These are phyloP conservation scores for Chascanopsetta lugubris DNA, from an alignment of 2,113 vertebrate species.

Conservation along the genomic window DNA sequence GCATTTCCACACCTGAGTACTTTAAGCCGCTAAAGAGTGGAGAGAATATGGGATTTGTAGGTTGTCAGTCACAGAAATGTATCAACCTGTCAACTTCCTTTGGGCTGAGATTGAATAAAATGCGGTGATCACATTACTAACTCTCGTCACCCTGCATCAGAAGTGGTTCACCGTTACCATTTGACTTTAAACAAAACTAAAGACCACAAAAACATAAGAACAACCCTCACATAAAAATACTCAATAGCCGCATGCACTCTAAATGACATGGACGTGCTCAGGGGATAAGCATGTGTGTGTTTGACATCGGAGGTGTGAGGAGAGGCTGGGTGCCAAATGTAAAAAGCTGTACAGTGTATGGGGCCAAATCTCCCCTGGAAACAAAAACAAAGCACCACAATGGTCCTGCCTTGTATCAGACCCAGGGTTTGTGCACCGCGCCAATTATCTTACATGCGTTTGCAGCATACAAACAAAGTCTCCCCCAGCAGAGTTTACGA, in stretches of 20 bases:
- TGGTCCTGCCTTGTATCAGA: conserved; percentile 43
- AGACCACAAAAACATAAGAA: too few species aligned
- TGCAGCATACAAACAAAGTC: conserved; percentile 62
- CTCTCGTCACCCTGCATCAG: too few species aligned
- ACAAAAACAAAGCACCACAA: conserved; percentile 61
- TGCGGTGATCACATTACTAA: too few species aligned
- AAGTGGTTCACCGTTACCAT: too few species aligned
- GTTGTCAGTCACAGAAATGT: too few species aligned
- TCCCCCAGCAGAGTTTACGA: conserved; percentile 53
- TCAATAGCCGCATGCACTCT: background rate
- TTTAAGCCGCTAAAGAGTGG: too few species aligned
- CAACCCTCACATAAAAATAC: background rate
- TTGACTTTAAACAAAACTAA: too few species aligned
- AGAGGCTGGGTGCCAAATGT: conserved; percentile 43
- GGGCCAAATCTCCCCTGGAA: conserved; percentile 52
- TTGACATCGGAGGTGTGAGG: conserved; percentile 25
- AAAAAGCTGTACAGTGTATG: conserved; percentile 43
- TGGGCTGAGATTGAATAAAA: too few species aligned
- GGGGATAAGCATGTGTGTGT: conserved; percentile 38
- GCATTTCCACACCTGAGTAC: too few species aligned
- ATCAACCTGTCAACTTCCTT: background rate
- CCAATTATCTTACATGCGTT: conserved; percentile 55
- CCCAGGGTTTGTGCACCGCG: conserved; percentile 54
- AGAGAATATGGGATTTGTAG: too few species aligned
- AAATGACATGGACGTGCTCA: conserved; percentile 32